These are phyloP conservation scores for Stenichneumon culpator DNA, from an alignment of 2,888 invertebrate species.

Conservation along the genomic window DNA sequence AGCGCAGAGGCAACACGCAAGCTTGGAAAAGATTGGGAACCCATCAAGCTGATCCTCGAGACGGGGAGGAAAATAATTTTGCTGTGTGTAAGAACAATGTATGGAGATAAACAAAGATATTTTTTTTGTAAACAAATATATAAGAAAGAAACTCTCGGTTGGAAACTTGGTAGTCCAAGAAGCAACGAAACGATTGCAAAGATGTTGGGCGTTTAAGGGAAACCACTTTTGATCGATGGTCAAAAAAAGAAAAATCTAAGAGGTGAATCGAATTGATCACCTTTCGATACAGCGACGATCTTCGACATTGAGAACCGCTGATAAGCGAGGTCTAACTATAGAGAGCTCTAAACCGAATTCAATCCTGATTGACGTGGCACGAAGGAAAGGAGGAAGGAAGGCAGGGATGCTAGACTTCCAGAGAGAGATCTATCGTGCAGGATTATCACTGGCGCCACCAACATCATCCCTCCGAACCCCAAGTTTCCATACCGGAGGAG, in stretches of 20 bases:
- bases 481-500: slow-evolving; percentile 72
- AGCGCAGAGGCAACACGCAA: slow-evolving; percentile 76
- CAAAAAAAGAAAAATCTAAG: not conserved
- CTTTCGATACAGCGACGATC: slow-evolving; percentile 1
- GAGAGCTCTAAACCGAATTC: slow-evolving; percentile 82
- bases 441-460: slow-evolving; percentile 84
- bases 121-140: not conserved
- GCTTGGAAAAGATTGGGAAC: slow-evolving; percentile 75
- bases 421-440: slow-evolving; percentile 81
- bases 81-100: too few species aligned
- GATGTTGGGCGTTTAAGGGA: not conserved
- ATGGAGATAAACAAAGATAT: not conserved
- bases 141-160: not conserved
- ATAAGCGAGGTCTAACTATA: slow-evolving; percentile 78
- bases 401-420: slow-evolving; percentile 81
- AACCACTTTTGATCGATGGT: not conserved
- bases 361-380: slow-evolving; percentile 84
- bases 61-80: not conserved
- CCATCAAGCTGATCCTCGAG: not conserved
- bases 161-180: not conserved
- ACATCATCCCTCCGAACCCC: slow-evolving; percentile 74
- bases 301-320: slow-evolving; percentile 79
- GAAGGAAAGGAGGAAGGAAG: slow-evolving; percentile 61
- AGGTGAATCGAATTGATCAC: not conserved
- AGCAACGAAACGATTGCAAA: not conserved